These are phyloP conservation scores for Cantharis rufa DNA, from an alignment of 2,888 invertebrate species.

Conservation along the genomic window DNA sequence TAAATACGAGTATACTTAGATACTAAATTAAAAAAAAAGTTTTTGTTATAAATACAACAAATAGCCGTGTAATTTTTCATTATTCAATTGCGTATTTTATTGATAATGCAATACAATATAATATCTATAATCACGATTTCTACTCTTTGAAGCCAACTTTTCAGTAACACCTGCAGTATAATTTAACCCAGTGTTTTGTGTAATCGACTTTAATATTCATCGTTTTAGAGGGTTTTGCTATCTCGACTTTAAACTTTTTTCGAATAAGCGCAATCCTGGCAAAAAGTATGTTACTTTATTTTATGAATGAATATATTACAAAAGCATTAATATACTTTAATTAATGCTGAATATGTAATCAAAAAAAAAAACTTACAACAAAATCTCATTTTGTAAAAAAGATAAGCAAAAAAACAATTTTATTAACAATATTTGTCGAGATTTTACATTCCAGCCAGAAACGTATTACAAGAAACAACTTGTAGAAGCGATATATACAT, in stretches of 20 bases:
- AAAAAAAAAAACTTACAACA: not conserved
- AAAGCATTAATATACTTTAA: no score
- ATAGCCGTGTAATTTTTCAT: not conserved
- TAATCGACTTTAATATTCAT: not conserved
- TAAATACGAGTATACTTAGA: no score
- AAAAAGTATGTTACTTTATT: not conserved
- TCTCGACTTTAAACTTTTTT: not conserved
- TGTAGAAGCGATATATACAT: not conserved
- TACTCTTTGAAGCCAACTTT: not conserved
- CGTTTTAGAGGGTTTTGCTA: not conserved
- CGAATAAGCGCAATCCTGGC: not conserved
- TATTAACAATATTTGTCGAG: not conserved
- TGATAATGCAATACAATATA: not conserved
- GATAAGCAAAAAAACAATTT: not conserved
- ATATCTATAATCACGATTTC: not conserved
- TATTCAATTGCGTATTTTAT: no score
- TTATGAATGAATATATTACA: not conserved
- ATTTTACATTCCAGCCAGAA: not conserved
- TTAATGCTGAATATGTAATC: no score
- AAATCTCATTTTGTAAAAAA: not conserved
- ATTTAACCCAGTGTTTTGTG: not conserved
- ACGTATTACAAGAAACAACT: not conserved
- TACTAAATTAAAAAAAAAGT: not conserved
- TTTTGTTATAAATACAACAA: not conserved
- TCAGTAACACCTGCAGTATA: not conserved